These are phyloP conservation scores for Amblyteles armatorius DNA, from an alignment of 2,888 invertebrate genomes.

Conservation along the genomic window DNA sequence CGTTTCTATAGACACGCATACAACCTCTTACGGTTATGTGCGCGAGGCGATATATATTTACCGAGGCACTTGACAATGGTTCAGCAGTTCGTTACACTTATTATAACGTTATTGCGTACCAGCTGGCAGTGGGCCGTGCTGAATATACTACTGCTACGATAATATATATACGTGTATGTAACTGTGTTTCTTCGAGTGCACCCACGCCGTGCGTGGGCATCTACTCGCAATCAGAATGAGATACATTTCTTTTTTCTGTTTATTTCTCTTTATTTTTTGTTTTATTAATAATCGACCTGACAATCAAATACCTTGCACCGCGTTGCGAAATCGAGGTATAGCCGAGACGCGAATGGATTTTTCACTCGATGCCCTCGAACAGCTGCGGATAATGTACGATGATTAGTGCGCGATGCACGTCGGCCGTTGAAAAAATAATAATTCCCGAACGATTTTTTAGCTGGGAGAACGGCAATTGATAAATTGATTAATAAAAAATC, in stretches of 20 bases:
- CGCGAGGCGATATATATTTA: not conserved
- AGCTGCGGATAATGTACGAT: not conserved
- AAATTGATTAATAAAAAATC: not conserved
- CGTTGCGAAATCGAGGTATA: constrained; percentile 37
- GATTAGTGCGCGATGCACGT: not conserved
- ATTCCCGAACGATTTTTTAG: not conserved
- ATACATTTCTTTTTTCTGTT: constrained; percentile 32
- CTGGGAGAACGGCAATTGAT: not conserved
- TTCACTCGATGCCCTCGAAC: not conserved
- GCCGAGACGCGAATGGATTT: not conserved
- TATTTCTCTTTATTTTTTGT: not conserved
- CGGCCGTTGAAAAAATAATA: not conserved
- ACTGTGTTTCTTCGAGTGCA: constrained; percentile 31
- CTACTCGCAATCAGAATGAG: constrained; percentile 41
- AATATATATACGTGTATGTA: constrained; percentile 32
- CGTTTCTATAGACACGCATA: not conserved
- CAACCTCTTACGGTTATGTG: not conserved
- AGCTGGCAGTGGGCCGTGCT: constrained; percentile 34
- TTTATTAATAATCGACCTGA: constrained; percentile 38
- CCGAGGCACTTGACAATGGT: constrained; percentile 23
- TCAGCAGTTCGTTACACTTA: constrained; percentile 50
- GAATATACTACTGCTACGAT: constrained; percentile 46
- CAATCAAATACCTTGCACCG: constrained; percentile 38
- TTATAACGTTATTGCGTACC: constrained; percentile 55
- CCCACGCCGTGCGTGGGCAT: constrained; percentile 57